Evolutionary conservation across 2,888 invertebrate genomes (phyloP).

Genomic region (Leptinotarsa haldemani): DNA sequence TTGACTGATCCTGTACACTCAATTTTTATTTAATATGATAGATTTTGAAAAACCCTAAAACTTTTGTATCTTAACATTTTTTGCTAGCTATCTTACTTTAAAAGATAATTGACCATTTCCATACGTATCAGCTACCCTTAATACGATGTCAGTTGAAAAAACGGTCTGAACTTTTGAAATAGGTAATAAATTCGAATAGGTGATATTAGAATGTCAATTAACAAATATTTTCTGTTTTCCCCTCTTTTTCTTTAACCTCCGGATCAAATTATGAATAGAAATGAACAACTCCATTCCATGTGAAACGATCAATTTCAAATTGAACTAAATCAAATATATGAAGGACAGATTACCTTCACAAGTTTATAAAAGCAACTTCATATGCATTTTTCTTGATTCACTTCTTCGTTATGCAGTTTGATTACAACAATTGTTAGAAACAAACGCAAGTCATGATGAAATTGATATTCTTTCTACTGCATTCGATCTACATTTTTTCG

Average conservation of each 20-base stretch:
- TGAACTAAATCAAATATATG: slow-evolving; percentile 45
- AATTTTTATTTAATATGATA: too few species aligned
- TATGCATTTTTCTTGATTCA: slow-evolving; percentile 44
- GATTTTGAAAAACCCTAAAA: too few species aligned
- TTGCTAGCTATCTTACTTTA: too few species aligned
- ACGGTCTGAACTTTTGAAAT: too few species aligned
- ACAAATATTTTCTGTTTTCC: background rate
- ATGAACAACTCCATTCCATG: slow-evolving; percentile 27
- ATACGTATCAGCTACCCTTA: too few species aligned
- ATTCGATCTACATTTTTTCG: slow-evolving; percentile 17
- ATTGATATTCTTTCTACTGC: slow-evolving; percentile 22
- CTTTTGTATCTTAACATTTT: too few species aligned
- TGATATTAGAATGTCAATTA: too few species aligned
- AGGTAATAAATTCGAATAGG: too few species aligned
- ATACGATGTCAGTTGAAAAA: too few species aligned
- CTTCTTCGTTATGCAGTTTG: slow-evolving; percentile 29
- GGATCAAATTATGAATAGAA: background rate
- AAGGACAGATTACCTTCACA: slow-evolving; percentile 49
- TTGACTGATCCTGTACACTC: too few species aligned
- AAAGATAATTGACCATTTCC: too few species aligned
- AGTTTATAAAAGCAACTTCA: slow-evolving; percentile 51
- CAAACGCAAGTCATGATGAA: slow-evolving; percentile 32
- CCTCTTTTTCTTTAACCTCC: background rate
- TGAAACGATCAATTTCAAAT: slow-evolving; percentile 42
- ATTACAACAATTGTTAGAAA: slow-evolving; percentile 10